phyloP scores from a whole-genome alignment of 2,113 vertebrate species.

The Okapia johnstoni region DNA sequence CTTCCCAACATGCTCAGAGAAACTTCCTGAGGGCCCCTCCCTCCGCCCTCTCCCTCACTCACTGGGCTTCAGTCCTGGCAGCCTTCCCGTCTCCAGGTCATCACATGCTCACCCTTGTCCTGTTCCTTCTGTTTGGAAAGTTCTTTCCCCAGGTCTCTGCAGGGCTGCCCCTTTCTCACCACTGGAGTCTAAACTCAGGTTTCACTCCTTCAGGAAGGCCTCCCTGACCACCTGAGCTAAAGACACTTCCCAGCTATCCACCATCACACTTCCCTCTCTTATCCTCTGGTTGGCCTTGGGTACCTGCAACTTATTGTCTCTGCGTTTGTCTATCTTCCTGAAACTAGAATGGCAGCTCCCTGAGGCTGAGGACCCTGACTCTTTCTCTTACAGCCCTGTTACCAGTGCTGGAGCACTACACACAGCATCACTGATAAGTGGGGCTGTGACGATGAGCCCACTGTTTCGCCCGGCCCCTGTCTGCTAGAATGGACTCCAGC shows the following conservation, averaged over 20 bases:
- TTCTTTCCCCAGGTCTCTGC: not conserved
- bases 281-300: not conserved
- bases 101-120: not conserved
- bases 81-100: not conserved
- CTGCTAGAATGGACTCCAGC: not conserved
- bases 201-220: not conserved
- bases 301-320: not conserved
- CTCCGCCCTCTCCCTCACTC: accelerated
- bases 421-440: not conserved
- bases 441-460: not conserved
- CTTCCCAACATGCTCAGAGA: not conserved
- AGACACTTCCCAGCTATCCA: not conserved
- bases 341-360: not conserved
- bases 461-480: not conserved
- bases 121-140: not conserved
- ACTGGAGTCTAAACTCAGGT: not conserved
- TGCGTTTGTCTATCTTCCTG: not conserved
- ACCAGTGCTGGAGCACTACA: not conserved
- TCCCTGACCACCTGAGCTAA: not conserved
- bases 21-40: not conserved
- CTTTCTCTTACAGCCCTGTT: too few species aligned
- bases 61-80: not conserved
- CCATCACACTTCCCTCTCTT: not conserved
- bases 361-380: not conserved
- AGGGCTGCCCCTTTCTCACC: not conserved